Evolutionary conservation across 1,140 invertebrate species (phyloP), one percentile per base, ranked within the genome.

Genomic region (Stegodyphus dumicola): DNA sequence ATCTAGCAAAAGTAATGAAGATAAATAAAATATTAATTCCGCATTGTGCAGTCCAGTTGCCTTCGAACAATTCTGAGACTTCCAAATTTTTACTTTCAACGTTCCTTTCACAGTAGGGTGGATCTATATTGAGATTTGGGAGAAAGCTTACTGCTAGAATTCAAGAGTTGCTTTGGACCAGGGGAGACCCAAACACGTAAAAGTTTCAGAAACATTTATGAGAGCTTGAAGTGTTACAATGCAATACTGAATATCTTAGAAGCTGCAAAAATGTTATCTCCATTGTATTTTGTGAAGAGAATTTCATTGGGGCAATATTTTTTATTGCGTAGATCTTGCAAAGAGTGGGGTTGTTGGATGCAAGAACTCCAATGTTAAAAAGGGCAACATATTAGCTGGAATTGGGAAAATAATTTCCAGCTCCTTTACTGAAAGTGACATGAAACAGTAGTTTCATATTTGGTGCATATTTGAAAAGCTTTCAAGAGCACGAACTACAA

Each of bases 391-490:
- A 48, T 90, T 93, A 65, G 88, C 96, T 56, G 91, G 95, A 78
- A 92, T 97, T 18, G 95, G 94, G 0, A 92, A 96, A 91, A 88
- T 95, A 48, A 93, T 93, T 6, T 88, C 93, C 0, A 97, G 95
- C 91, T 95, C 94, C 2, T 97, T 96, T 89, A 93, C 93, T 17
- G 92, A 92, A 70, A 90, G 90, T 54, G 94, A 94, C 87, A 96
- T 97, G 95, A 97, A 96, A 89, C 92, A 93, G 77, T 98, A 95
- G 95, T 93, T 94, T 90, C 96, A 97, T 89, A 90, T 95, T 0
- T 90, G 92, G 69, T 98, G 96, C 89, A 90, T 97, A 2, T 96
- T 97, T 91, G 94, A 95, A 81, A 93, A 93, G 1, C 95, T 97
- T 87, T 90, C 93, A 33, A 94, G 94, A 88, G 96, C 96, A 87